phyloP scores from a whole-genome alignment of 2,888 invertebrate genomes.

The Chirona hameri region DNA sequence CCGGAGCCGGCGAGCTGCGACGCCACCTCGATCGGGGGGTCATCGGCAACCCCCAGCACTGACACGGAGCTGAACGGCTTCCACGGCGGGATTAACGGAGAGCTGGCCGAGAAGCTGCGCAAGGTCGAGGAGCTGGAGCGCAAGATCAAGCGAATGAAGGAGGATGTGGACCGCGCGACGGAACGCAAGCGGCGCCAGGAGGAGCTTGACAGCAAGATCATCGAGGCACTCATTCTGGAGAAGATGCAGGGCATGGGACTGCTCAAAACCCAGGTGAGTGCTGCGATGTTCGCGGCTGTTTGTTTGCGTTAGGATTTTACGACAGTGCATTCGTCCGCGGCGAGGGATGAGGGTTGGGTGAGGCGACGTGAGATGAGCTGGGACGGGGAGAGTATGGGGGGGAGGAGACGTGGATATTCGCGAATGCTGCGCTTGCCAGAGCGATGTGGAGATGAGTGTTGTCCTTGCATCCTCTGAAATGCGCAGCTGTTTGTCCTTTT shows the following conservation, averaged over 20 bases:
- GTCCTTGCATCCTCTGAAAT: too few relatives aligned
- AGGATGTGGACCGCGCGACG: neutral
- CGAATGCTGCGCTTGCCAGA: too few relatives aligned
- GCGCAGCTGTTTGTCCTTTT: too few relatives aligned
- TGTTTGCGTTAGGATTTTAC: too few relatives aligned
- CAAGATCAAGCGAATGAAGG: neutral
- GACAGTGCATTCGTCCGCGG: too few relatives aligned
- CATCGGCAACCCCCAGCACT: neutral
- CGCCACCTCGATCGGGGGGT: neutral
- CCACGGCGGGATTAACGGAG: conserved; percentile 6
- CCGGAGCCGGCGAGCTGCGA: neutral
- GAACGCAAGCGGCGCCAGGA: conserved; percentile 5
- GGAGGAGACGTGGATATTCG: too few relatives aligned
- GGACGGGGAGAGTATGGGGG: too few relatives aligned
- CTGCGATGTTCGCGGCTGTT: too few relatives aligned
- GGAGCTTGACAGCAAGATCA: conserved; percentile 23
- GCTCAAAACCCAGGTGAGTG: neutral
- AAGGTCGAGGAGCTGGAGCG: conserved; percentile 13
- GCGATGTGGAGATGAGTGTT: too few relatives aligned
- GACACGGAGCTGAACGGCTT: conserved; percentile 3
- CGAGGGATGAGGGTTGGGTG: too few relatives aligned
- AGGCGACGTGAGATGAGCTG: too few relatives aligned
- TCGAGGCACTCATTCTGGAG: conserved; percentile 4
- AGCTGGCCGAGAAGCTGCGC: conserved; percentile 13
- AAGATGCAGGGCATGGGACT: conserved; percentile 7